phyloP scores from a whole-genome alignment of 2,888 invertebrate genomes.

The Malthinus flaveolus region DNA sequence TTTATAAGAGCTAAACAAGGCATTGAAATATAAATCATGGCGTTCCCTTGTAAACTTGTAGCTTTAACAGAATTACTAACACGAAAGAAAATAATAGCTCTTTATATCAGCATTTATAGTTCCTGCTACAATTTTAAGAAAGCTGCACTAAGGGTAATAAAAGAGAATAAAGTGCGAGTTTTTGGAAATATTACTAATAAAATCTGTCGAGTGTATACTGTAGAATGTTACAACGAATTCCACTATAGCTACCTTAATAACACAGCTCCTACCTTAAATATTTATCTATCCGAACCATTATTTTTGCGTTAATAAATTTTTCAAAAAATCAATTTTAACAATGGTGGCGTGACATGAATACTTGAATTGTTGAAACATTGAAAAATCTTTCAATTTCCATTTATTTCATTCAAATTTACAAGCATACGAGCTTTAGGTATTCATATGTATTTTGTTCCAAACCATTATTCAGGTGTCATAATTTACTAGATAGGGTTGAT shows the following conservation, averaged over 20 bases:
- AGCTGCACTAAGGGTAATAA: conserved; percentile 3
- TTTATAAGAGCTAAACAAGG: conserved; percentile 18
- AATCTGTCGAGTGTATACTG: conserved; percentile 6
- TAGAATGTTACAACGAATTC: no score
- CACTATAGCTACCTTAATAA: no score
- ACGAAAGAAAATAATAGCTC: conserved; percentile 23
- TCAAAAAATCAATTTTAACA: no score
- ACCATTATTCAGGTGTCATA: conserved; percentile 40
- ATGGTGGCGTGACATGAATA: no score
- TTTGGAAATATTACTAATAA: not conserved
- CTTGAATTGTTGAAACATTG: no score
- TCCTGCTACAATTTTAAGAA: conserved; percentile 14
- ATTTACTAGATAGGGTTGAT: conserved; percentile 39
- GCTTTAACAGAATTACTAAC: conserved; percentile 18
- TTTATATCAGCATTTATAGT: conserved; percentile 16
- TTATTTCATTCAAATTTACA: no score
- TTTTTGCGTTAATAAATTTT: no score
- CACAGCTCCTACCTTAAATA: not conserved
- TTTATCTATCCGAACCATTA: no score
- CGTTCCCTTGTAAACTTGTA: conserved; percentile 14
- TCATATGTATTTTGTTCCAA: conserved; percentile 26
- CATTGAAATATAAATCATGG: conserved; percentile 8
- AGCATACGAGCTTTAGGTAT: conserved; percentile 6
- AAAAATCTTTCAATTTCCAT: no score
- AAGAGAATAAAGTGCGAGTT: no score